Base-by-base conservation (phyloP, 2,888 invertebrate genomes). In the Chorisops tibialis region DNA sequence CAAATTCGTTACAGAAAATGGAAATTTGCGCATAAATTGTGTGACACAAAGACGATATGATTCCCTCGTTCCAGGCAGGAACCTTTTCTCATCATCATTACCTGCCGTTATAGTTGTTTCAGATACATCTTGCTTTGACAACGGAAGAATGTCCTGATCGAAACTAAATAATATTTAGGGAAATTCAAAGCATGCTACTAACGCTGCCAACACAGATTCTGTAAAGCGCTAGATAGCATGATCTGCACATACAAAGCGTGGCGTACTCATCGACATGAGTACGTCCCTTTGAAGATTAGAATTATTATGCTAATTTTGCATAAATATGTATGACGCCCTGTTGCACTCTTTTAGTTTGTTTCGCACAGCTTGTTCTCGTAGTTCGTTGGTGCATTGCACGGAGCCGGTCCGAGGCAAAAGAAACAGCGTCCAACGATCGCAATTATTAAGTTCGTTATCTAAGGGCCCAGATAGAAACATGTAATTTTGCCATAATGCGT, bases 391-490 rank as follows among this genome's bases (percentile, higher is more conserved):
- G 30, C 30, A 2, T 7, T 30, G 30, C 30, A 30, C 30, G 30
- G 9, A 5, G 30, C 9, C n/a, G n/a, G n/a, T n/a, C n/a, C n/a
- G n/a, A n/a, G n/a, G n/a, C n/a, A n/a, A 30, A 30, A 30, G 30
- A 30, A 30, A 9, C 30, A 30, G 30, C 30, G 30, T 9, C 30
- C 30, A 56, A 56, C 56, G 45, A 43, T 43, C 43, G 56, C 56
- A 56, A 56, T 56, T 56, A 56, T 56, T 56, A 56, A 56, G 56
- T 56, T 56, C 56, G 56, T 56, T 56, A 56, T 56, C 56, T 56
- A 45, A 24, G 43, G 43, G 43, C 56, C 30, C 43, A 43, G 35
- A 56, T 56, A 56, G 56, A 43, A 56, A 45, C 56, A 30, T 56
- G 56, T 56, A 56, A 56, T 56, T 56, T 56, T 11, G 16, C 56